Percentiles rank a stretch among this genome's conserved stretches.
Evolutionary conservation across 2,888 invertebrate species (phyloP).

Genomic region (Cephus pygmeus): DNA sequence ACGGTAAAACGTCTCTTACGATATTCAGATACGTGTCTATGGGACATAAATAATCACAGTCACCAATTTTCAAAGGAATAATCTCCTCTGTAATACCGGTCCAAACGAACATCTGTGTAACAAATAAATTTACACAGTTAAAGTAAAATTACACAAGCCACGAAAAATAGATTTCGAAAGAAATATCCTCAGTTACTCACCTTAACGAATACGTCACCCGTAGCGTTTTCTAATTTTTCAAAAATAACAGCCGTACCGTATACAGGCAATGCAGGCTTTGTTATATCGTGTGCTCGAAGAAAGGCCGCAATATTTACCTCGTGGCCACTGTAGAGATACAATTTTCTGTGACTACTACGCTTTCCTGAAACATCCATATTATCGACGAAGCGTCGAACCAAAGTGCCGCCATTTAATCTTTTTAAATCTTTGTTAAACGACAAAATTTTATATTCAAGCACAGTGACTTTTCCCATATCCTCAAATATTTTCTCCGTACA

Average conservation of each 20-base stretch:
- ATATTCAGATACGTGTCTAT: slow-evolving; percentile 27
- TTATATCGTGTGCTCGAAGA: slow-evolving; percentile 30
- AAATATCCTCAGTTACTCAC: slow-evolving; percentile 25
- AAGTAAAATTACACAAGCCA: too few species aligned
- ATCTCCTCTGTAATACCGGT: slow-evolving; percentile 26
- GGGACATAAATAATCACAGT: slow-evolving; percentile 25
- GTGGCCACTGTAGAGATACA: slow-evolving; percentile 48
- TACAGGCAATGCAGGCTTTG: slow-evolving; percentile 26
- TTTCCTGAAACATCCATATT: slow-evolving; percentile 28
- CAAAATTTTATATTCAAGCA: slow-evolving; percentile 26
- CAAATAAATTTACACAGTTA: too few species aligned
- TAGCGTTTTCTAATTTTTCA: slow-evolving; percentile 34
- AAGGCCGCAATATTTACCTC: slow-evolving; percentile 40
- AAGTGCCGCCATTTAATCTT: slow-evolving; percentile 32
- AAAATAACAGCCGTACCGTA: slow-evolving; percentile 39
- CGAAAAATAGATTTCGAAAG: too few species aligned
- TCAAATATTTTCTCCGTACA: slow-evolving; percentile 32
- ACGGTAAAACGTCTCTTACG: slow-evolving; percentile 25
- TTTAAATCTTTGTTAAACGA: slow-evolving; percentile 31
- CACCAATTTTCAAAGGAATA: slow-evolving; percentile 19
- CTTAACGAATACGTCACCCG: slow-evolving; percentile 29
- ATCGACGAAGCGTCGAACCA: slow-evolving; percentile 35
- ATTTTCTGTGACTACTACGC: slow-evolving; percentile 27
- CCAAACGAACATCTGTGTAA: slow-evolving; percentile 29
- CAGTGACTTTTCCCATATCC: slow-evolving; percentile 18